These are phyloP conservation scores for Chiridota heheva DNA, from an alignment of 35 echinoderm and acorn worm species.

Conservation along the genomic window DNA sequence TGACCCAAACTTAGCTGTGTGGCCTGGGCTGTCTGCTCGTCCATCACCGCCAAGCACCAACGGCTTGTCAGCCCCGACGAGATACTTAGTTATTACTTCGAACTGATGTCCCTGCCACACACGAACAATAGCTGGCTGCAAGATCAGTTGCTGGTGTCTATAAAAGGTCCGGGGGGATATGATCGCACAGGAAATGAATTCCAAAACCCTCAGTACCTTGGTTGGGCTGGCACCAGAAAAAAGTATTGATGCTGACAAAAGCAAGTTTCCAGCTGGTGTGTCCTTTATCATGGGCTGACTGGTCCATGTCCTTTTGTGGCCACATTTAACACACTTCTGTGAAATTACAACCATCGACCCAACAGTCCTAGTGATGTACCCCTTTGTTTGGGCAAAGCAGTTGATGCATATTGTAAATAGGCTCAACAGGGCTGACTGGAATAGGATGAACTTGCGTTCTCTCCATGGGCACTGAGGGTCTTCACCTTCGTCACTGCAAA, in stretches of 20 bases:
- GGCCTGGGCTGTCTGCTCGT: slow-evolving; percentile 29
- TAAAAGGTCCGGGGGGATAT: background rate
- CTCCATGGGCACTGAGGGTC: too few relatives aligned
- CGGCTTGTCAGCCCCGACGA: background rate
- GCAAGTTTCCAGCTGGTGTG: slow-evolving; percentile 65
- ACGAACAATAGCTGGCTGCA: slow-evolving; percentile 1
- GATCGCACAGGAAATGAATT: background rate
- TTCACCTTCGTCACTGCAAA: too few relatives aligned
- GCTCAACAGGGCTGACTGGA: slow-evolving; percentile 13
- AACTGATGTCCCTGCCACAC: background rate
- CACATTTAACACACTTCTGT: slow-evolving; percentile 24
- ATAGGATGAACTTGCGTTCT: slow-evolving; percentile 52
- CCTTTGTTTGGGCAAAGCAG: slow-evolving; percentile 7
- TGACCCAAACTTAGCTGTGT: slow-evolving; percentile 25
- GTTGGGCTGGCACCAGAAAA: slow-evolving; percentile 46
- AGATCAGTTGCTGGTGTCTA: background rate
- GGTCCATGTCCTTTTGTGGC: slow-evolving; percentile 10
- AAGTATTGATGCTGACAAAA: slow-evolving; percentile 51
- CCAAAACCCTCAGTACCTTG: slow-evolving; percentile 35
- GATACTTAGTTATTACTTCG: background rate
- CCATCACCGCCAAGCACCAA: slow-evolving; percentile 19
- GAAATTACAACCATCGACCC: slow-evolving; percentile 25
- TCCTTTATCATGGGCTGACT: slow-evolving; percentile 55
- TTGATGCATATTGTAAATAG: slow-evolving; percentile 39
- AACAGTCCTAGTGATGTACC: background rate